A percentile compares a stretch with the other conserved stretches of the same genome.
Evolutionary conservation across 2,888 invertebrate species (phyloP).

Genomic region (Monoplex corrugatus): DNA sequence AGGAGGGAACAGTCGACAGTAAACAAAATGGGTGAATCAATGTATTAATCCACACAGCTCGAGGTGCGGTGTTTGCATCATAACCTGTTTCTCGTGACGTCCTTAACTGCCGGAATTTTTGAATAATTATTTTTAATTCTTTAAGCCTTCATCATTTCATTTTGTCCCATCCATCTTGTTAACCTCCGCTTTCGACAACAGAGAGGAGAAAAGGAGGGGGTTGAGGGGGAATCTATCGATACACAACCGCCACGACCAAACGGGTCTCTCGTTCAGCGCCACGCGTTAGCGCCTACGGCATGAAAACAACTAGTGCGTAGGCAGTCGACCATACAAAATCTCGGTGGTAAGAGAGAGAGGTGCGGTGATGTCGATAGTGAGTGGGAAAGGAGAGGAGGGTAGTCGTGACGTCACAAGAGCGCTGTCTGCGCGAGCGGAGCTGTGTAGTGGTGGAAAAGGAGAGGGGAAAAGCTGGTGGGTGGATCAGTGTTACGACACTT

Average conservation of each 20-base stretch:
- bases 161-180: no score
- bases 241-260: not conserved
- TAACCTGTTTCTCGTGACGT: no score
- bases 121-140: no score
- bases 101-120: no score
- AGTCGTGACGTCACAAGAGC: not conserved
- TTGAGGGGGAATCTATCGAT: not conserved
- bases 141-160: no score
- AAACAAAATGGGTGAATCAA: no score
- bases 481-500: slow-evolving; percentile 21
- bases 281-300: no score
- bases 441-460: not conserved
- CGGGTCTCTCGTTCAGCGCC: not conserved
- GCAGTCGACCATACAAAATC: no score
- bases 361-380: not conserved
- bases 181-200: not conserved
- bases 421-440: not conserved
- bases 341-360: not conserved
- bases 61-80: no score
- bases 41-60: no score
- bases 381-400: not conserved
- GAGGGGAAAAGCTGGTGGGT: slow-evolving; percentile 6
- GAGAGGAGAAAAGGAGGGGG: not conserved
- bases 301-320: no score
- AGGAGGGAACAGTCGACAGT: no score